Evolutionary conservation across 1,140 invertebrate species (phyloP), one percentile per base, ranked within the genome.

Genomic region (Cecropterus lyciades): DNA sequence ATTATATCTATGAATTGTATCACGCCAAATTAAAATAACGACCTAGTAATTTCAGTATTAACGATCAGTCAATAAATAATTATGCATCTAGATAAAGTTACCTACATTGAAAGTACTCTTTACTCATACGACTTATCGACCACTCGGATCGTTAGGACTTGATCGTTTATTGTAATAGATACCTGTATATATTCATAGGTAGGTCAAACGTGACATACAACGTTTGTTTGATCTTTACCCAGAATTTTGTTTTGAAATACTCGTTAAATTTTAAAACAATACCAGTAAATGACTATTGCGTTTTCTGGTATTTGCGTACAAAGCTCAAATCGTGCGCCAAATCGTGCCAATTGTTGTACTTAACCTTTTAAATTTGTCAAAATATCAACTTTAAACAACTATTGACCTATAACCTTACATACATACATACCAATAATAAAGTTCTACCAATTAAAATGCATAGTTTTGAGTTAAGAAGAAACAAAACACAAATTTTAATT

Each of bases 201-300:
- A 37, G 33, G 33, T 10, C 7, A 7, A 46, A 17, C 45, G 45
- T 46, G 45, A 46, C 14, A 46, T 46, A 46, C 7, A 15, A 17
- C 45, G 45, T 46, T 46, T 46, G 45, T 46, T 10, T 17, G 45
- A 46, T 15, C 14, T 17, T 17, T 46, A 17, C 45, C 16, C 5
- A 46, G 15, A 20, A 37, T n/a, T 16, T 45, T 14, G 14, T 45
- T 45, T 46, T 46, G 45, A 15, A 46, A 46, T 46, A 17, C 45
- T 2, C 15, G 5, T 46, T 17, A 46, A 46, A 46, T 46, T 17
- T 46, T 20, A 46, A 17, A 46, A 46, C 6, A 14, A 10, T 46
- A 17, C 45, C 15, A 15, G 43, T 46, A 46, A 15, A 46, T 16
- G 14, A 17, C 43, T 46, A 17, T 16, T 46, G 17, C 14, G 43